Base-by-base conservation (phyloP, 2,797 vertebrate species). In the Acanthurus leucopareius region DNA sequence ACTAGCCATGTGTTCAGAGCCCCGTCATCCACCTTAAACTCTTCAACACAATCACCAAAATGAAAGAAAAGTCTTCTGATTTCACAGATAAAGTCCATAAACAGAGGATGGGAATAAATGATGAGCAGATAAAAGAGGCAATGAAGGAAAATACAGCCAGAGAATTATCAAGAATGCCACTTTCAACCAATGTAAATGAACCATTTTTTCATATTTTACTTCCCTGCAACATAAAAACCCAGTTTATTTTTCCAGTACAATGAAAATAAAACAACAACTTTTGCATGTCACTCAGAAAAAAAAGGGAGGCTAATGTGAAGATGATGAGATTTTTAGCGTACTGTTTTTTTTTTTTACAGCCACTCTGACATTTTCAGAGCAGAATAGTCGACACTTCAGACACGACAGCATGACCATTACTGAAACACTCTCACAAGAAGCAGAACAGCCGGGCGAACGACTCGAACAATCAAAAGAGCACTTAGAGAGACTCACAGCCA, bases 401-500 rank as follows among this genome's bases (percentile, higher is more conserved):
- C 66, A 59, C 40, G 68, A 78, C 82, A 77, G 69, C 59, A 6
- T 38, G 73, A 61, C 58, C 54, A 73, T 78, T 76, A 82, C 68
- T 8, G 58, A 67, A 59, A 75, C 20, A 66, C 75, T 72, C 66
- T 45, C 64, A 70, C 61, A 59, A 62, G 74, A 84, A 77, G 57
- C 66, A 52, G 73, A 70, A 63, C 48, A 64, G 58, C 54, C 42
- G 14, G 72, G 59, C 7, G 60, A 75, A 72, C 7, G 9, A 59
- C 60, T 80, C 20, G 8, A 53, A 69, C 75, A 77, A 71, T 80
- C 82, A 75, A 71, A 74, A 75, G 75, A 90, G 84, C 83, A 83
- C 86, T 91, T 84, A 86, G 49, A 86, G 75, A 49, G 49, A 73
- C 73, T 77, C 73, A 19, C 69, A 72, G 32, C 22, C 49, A 0